These are phyloP conservation scores for Hydropsyche tenuis DNA, from an alignment of 1,140 invertebrate species.

Conservation along the genomic window DNA sequence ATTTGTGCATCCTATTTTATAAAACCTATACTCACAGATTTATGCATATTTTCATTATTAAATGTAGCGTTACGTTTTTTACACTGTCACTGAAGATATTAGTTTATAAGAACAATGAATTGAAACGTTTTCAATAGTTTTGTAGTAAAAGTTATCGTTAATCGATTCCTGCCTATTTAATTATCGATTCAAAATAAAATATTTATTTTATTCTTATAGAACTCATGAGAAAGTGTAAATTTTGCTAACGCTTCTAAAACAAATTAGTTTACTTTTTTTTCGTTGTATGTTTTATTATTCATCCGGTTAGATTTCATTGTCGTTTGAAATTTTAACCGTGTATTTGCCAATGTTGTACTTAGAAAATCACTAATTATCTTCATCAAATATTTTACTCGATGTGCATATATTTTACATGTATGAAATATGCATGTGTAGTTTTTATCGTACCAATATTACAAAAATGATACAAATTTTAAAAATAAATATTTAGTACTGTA, in stretches of 20 bases:
- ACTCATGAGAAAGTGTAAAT: neutral
- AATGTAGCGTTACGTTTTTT: neutral
- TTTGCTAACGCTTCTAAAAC: no score
- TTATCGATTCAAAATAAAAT: neutral
- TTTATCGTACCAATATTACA: slow-evolving; percentile 47
- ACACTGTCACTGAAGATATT: neutral
- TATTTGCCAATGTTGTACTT: neutral
- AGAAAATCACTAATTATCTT: neutral
- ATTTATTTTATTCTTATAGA: neutral
- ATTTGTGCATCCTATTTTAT: slow-evolving; percentile 43
- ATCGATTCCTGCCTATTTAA: no score
- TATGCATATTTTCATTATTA: neutral
- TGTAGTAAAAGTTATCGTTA: neutral
- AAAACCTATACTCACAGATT: slow-evolving; percentile 22
- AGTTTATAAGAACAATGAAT: neutral
- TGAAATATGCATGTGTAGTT: slow-evolving; percentile 44
- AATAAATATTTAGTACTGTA: slow-evolving; percentile 47
- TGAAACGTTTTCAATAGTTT: neutral
- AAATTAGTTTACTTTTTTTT: no score
- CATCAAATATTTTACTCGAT: slow-evolving; percentile 2
- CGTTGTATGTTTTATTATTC: no score
- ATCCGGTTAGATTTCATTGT: no score
- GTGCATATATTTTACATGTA: neutral
- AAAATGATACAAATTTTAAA: slow-evolving; percentile 47
- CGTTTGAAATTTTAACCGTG: neutral